A percentile compares a stretch with the other conserved stretches of the same genome.
These are phyloP conservation scores for Amiota mariae DNA, from an alignment of 2,888 invertebrate genomes.

Conservation along the genomic window DNA sequence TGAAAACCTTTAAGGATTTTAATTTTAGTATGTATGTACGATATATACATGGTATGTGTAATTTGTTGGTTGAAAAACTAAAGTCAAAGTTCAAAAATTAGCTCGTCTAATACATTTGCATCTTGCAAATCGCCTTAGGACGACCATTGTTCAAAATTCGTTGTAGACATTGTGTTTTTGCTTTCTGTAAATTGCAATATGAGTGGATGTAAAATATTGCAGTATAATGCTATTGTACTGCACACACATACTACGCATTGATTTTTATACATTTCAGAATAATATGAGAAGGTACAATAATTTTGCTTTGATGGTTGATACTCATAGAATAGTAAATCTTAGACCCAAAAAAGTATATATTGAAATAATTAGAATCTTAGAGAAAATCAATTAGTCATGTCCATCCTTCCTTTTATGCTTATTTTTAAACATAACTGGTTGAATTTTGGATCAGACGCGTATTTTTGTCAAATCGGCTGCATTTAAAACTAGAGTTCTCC, in stretches of 20 bases:
- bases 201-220: neutral
- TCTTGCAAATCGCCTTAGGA: slow-evolving; percentile 58
- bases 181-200: too few species aligned
- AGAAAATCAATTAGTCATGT: too few species aligned
- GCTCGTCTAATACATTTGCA: slow-evolving; percentile 17
- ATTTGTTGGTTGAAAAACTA: neutral
- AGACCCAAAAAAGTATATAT: too few species aligned
- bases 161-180: neutral
- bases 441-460: too few species aligned
- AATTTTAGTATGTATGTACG: neutral
- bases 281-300: too few species aligned
- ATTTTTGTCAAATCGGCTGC: too few species aligned
- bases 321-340: too few species aligned
- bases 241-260: neutral
- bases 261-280: too few species aligned
- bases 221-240: neutral
- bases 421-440: too few species aligned
- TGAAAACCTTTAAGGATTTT: slow-evolving; percentile 7
- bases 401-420: too few species aligned
- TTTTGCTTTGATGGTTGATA: neutral
- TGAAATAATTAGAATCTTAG: too few species aligned
- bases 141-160: slow-evolving; percentile 25
- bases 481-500: neutral
- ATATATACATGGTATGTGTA: neutral
- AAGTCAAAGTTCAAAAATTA: neutral